Percentiles rank a stretch among this genome's conserved stretches.
These are phyloP conservation scores for Torymus tubicola DNA, from an alignment of 2,888 invertebrate species.

Conservation along the genomic window DNA sequence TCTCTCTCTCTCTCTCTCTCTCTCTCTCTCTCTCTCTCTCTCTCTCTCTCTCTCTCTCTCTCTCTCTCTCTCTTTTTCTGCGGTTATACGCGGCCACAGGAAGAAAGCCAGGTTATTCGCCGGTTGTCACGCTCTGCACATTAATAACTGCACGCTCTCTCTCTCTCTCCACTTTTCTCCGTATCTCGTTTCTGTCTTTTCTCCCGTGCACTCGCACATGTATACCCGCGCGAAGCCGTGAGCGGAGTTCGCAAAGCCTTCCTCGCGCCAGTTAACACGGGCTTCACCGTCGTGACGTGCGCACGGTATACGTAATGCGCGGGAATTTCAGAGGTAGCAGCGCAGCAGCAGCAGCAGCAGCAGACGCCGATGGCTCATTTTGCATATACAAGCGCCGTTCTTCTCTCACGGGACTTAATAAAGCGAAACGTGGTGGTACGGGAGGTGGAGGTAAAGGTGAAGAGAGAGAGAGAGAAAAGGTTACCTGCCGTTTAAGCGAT, in stretches of 20 bases:
- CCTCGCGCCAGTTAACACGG: background rate
- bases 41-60: too few relatives aligned
- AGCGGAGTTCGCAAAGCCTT: constrained; percentile 32
- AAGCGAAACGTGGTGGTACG: background rate
- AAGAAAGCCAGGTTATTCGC: constrained; percentile 68
- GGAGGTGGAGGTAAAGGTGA: background rate
- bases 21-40: too few relatives aligned
- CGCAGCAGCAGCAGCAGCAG: background rate
- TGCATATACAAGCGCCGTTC: constrained; percentile 14
- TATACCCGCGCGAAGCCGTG: constrained; percentile 12
- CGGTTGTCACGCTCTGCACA: constrained; percentile 72
- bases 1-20: too few relatives aligned
- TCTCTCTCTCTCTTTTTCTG: background rate
- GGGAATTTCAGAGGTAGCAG: too few relatives aligned
- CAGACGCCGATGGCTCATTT: constrained; percentile 20
- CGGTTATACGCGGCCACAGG: constrained; percentile 31
- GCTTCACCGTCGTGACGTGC: background rate
- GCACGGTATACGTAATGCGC: too few relatives aligned
- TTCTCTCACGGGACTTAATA: constrained; percentile 16
- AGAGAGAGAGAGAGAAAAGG: background rate
- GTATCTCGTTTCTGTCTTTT: constrained; percentile 15
- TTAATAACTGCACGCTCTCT: constrained; percentile 66
- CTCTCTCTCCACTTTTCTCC: constrained; percentile 26
- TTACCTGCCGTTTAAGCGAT: constrained; percentile 16
- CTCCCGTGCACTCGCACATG: background rate